Conservation (phyloP, 2,113 vertebrate species). For the Pterophyllum scalare region DNA sequence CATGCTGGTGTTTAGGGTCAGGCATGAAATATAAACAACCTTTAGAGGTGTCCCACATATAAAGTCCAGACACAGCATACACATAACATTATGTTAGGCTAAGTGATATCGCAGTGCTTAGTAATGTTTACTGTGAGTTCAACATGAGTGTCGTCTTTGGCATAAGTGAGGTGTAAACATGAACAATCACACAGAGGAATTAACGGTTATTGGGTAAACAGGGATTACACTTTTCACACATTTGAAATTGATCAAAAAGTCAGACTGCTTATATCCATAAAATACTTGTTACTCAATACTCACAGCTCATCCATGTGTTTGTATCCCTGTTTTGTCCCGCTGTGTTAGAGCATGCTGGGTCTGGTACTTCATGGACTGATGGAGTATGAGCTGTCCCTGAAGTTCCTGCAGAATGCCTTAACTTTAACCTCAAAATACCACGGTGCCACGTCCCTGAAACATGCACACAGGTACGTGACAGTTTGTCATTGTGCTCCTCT, state of each 20-base stretch:
- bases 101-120: neutral
- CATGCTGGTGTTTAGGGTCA: too few species aligned
- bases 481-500: neutral
- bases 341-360: conserved; percentile 90
- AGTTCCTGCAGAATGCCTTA: conserved; percentile 91
- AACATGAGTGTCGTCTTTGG: neutral
- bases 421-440: conserved; percentile 89
- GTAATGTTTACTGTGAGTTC: neutral
- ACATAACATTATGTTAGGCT: neutral
- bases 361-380: conserved; percentile 90
- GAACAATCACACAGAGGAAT: neutral
- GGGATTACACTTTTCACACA: neutral
- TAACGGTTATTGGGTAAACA: neutral
- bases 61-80: too few species aligned
- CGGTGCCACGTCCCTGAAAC: conserved; percentile 87
- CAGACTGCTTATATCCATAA: neutral
- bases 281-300: neutral
- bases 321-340: conserved; percentile 15
- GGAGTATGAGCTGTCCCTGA: conserved; percentile 91
- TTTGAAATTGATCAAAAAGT: neutral
- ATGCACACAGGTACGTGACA: conserved; percentile 89
- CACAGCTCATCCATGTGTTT: neutral
- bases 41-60: too few species aligned
- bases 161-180: neutral
- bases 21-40: too few species aligned